A percentile compares a stretch with the other conserved stretches of the same genome.
phyloP scores from a whole-genome alignment of 1,140 invertebrate genomes.

The Goniozus legneri region DNA sequence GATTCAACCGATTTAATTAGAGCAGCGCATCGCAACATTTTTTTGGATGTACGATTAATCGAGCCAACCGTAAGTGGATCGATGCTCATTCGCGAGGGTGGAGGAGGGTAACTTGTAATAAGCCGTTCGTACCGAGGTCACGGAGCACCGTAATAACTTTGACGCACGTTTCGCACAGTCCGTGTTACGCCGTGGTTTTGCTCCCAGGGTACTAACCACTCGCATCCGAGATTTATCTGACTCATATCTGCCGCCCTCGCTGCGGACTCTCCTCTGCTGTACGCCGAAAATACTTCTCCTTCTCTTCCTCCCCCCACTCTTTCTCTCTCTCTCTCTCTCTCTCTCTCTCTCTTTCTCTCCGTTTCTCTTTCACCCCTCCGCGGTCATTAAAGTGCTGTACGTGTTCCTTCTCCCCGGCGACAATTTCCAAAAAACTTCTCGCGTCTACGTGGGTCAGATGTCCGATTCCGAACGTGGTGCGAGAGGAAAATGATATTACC shows the following conservation, averaged over 20 bases:
- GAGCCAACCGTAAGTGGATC: no score
- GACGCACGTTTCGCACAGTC: constrained; percentile 24
- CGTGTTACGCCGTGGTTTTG: constrained; percentile 18
- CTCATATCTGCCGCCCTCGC: constrained; percentile 37
- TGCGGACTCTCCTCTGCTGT: no score
- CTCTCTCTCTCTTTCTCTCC: no score
- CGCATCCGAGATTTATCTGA: constrained; percentile 45
- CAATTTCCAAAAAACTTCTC: constrained; percentile 38
- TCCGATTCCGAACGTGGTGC: constrained; percentile 8
- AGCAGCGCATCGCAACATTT: no score
- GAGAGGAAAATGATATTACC: constrained; percentile 9
- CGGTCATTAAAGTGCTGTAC: constrained; percentile 41
- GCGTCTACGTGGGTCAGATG: constrained; percentile 16
- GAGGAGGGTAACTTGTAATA: no score
- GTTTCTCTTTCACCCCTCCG: constrained; percentile 11
- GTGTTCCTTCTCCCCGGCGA: constrained; percentile 34
- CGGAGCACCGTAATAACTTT: constrained; percentile 20
- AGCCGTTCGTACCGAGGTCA: no score
- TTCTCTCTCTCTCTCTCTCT: no score
- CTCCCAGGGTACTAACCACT: constrained; percentile 35
- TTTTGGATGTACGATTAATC: no score
- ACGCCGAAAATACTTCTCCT: constrained; percentile 14
- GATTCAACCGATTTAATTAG: no score
- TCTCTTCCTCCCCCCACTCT: no score
- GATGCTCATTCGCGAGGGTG: no score